Base-by-base conservation (phyloP, 2,113 vertebrate species). In the Oreocharis arfaki region DNA sequence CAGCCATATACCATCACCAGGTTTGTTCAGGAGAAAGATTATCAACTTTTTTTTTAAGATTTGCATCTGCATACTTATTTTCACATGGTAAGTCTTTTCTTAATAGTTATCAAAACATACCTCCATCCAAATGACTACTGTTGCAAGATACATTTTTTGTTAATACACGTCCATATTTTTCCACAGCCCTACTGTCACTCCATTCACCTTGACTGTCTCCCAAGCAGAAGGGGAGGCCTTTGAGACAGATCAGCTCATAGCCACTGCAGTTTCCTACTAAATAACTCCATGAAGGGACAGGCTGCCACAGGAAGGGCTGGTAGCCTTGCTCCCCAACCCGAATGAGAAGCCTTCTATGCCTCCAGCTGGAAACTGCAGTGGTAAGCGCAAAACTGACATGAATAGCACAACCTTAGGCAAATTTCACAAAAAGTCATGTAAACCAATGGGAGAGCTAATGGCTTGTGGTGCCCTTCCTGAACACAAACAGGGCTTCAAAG, bases 311-410 rank as follows among this genome's bases (percentile, higher is more conserved):
- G 28, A 88, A 53, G 23, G 46, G 73, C 53, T 46, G 28, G 39
- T 30, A 69, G 33, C 47, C 56, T 84, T 2, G 0, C 13, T 77
- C 19, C 15, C 24, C 2, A 10, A 27, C 3, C 15, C 1, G 0
- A 39, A 47, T 1, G 14, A 17, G 68, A 90, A 82, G 47, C 30
- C 18, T 75, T 52, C 71, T 41, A 24, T 22, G 32, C 17, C 41
- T 75, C 64, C 32, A n/a, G 5, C 1, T 65, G 46, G 22, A 61
- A 93, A 90, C 7, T 9, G 16, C 28, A 71, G 49, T 17, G 3
- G 0, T 8, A 68, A 70, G 13, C 18, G n/a, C 23, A 76, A 93
- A 85, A 69, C 4, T 41, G 21, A 57, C 65, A 69, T 11, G n/a
- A 74, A 64, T 10, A n/a, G 26, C 56, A 57, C 11, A 39, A 63